These are phyloP conservation scores for Danaus chrysippus DNA, from an alignment of 2,888 invertebrate species.

Conservation along the genomic window DNA sequence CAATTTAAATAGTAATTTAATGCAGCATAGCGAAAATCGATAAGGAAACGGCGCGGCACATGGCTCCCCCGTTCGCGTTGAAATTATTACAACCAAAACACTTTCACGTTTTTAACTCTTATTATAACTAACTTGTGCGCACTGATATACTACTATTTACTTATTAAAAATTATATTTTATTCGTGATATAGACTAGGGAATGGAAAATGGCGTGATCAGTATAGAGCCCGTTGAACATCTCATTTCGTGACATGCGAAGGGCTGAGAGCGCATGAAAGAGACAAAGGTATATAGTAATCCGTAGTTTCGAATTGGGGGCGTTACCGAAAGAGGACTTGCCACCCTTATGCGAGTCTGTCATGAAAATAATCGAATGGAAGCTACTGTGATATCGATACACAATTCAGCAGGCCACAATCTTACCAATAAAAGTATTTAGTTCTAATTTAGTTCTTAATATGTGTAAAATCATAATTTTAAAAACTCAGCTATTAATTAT, in stretches of 20 bases:
- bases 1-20: conserved; percentile 69
- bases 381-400: conserved; percentile 9
- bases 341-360: conserved; percentile 33
- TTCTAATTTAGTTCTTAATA: too few relatives aligned
- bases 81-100: conserved; percentile 52
- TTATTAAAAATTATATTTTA: conserved; percentile 29
- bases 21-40: conserved; percentile 77
- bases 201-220: conserved; percentile 38
- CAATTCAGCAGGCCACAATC: conserved; percentile 17
- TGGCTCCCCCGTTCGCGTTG: conserved; percentile 53
- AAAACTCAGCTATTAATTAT: too few relatives aligned
- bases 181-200: conserved; percentile 26
- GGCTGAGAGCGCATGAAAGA: conserved; percentile 53
- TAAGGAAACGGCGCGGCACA: conserved; percentile 71
- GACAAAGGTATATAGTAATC: conserved; percentile 49
- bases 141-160: conserved; percentile 19
- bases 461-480: too few relatives aligned
- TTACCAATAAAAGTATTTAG: not conserved
- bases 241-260: conserved; percentile 40
- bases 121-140: conserved; percentile 37
- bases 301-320: conserved; percentile 53
- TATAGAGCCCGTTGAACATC: conserved; percentile 47
- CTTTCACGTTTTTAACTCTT: conserved; percentile 45
- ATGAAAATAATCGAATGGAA: conserved; percentile 21
- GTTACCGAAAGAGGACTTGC: conserved; percentile 47